Conservation (phyloP, 2,797 vertebrate species). For the Oreonectes daqikongensis region DNA sequence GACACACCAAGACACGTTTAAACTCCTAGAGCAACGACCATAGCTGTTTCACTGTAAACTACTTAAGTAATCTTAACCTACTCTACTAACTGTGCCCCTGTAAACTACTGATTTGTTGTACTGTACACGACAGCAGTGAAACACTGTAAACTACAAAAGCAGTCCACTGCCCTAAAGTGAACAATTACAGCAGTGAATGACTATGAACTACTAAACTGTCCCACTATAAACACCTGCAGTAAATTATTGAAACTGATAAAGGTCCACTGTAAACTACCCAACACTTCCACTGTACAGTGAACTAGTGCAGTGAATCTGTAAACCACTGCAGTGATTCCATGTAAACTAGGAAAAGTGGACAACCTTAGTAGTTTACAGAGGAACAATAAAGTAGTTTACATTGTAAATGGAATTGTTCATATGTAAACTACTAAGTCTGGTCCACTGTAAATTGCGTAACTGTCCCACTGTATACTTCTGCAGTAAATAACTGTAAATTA, state of each 20-base stretch:
- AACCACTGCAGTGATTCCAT: too few relatives aligned
- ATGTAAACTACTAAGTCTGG: too few relatives aligned
- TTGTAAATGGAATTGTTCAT: too few relatives aligned
- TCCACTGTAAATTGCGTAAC: not conserved
- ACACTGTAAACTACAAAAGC: not conserved
- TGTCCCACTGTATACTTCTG: not conserved
- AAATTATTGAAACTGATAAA: not conserved
- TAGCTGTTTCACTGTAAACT: not conserved
- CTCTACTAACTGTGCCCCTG: not conserved
- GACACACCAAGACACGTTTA: conserved; percentile 38
- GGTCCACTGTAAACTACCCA: too few relatives aligned
- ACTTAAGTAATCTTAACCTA: not conserved
- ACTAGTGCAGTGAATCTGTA: too few relatives aligned
- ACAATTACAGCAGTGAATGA: too few relatives aligned
- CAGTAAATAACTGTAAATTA: not conserved
- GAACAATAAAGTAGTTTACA: too few relatives aligned
- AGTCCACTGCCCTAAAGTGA: not conserved
- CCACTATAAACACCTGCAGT: not conserved
- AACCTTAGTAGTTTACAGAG: too few relatives aligned
- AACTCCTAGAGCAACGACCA: not conserved
- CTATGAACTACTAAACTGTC: not conserved
- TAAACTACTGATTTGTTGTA: not conserved
- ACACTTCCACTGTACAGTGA: too few relatives aligned
- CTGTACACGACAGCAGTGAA: not conserved
- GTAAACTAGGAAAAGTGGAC: too few relatives aligned